phyloP scores from a whole-genome alignment of 1,140 invertebrate genomes.

The Drosophila hydei region DNA sequence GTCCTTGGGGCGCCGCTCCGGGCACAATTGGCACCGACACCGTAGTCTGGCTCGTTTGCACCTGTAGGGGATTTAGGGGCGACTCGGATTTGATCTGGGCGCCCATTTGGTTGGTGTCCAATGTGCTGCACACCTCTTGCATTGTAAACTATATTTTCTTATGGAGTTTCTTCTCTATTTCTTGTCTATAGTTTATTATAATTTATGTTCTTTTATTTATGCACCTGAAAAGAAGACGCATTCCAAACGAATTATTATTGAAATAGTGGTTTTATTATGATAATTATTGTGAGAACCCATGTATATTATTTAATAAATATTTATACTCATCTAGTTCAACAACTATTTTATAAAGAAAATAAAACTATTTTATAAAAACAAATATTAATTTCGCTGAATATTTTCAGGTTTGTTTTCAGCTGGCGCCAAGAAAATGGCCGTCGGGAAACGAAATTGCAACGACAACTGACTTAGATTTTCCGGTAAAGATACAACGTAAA shows the following conservation, averaged over 20 bases:
- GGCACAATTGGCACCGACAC: constrained; percentile 43
- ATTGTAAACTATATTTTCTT: constrained; percentile 52
- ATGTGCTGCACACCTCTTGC: constrained; percentile 83
- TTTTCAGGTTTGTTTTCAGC: not conserved
- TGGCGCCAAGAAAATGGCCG: not conserved
- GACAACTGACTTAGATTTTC: too few species aligned
- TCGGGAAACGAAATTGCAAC: not conserved
- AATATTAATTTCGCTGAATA: too few species aligned
- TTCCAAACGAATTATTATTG: not conserved
- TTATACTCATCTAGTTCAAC: not conserved
- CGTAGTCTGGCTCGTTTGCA: constrained; percentile 66
- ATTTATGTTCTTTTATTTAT: constrained; percentile 4
- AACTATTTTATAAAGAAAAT: too few species aligned
- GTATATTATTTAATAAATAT: not conserved
- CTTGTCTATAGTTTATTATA: not conserved
- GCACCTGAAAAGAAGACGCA: constrained; percentile 28
- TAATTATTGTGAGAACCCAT: not conserved
- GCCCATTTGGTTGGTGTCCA: constrained; percentile 78
- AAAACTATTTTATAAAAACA: too few species aligned
- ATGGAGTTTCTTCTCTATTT: constrained; percentile 26
- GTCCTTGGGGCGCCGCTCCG: constrained; percentile 41
- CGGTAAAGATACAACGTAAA: not conserved
- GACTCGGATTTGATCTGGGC: constrained; percentile 83
- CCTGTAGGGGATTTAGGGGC: constrained; percentile 75
- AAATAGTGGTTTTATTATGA: not conserved